Evolutionary conservation across 2,888 invertebrate genomes (phyloP).

Genomic region (Macrosiphum euphorbiae): DNA sequence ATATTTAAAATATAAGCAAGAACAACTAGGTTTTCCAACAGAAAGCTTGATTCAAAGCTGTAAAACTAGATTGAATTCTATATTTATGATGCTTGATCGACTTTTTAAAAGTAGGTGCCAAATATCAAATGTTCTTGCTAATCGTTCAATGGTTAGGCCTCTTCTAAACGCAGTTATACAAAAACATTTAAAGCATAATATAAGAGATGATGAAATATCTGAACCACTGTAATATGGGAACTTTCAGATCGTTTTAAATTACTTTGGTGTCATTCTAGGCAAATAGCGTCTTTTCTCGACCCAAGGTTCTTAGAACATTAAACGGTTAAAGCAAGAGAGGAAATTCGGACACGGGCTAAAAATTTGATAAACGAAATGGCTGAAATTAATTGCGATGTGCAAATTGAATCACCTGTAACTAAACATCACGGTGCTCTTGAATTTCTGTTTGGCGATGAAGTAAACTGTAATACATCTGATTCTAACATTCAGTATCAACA

Average conservation of each 20-base stretch:
- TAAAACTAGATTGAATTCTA: constrained; percentile 18
- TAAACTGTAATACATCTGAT: no score
- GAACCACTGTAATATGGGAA: constrained; percentile 12
- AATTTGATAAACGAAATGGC: no score
- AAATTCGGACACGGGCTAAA: no score
- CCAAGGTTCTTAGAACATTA: no score
- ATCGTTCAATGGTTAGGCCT: constrained; percentile 13
- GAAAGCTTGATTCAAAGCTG: not conserved
- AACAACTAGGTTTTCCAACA: constrained; percentile 31
- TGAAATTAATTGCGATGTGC: no score
- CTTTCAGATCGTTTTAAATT: constrained; percentile 16
- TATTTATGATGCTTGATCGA: not conserved
- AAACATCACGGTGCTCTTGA: no score
- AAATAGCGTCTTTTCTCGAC: no score
- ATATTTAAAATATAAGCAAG: constrained; percentile 30
- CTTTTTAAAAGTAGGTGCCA: constrained; percentile 3
- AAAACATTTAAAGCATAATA: constrained; percentile 16
- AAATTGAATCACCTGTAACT: no score
- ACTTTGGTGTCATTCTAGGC: not conserved
- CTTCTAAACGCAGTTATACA: not conserved
- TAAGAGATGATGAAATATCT: constrained; percentile 29
- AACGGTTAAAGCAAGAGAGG: no score
- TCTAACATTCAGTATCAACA: no score
- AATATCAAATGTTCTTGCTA: constrained; percentile 1
- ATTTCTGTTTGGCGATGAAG: no score